These are phyloP conservation scores for Ischnus inquisitorius DNA, from an alignment of 2,888 invertebrate genomes.

Conservation along the genomic window DNA sequence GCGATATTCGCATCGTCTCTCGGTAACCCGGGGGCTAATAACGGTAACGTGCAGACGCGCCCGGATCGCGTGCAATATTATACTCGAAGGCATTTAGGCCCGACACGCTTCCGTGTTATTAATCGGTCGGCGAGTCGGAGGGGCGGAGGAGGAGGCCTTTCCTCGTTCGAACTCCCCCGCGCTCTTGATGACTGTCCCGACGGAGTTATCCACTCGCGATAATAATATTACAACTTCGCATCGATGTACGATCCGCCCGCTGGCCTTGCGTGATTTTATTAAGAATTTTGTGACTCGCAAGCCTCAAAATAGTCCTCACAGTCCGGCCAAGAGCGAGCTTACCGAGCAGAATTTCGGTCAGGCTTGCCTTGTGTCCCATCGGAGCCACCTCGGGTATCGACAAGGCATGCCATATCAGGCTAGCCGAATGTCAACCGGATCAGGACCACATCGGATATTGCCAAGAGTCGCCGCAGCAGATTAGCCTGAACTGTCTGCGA, in stretches of 20 bases:
- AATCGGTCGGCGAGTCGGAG: constrained; percentile 38
- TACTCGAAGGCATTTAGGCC: constrained; percentile 57
- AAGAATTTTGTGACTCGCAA: constrained; percentile 54
- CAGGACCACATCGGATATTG: too few species aligned
- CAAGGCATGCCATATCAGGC: too few species aligned
- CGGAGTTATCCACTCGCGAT: constrained; percentile 47
- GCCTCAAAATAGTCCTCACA: too few species aligned
- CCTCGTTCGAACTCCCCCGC: constrained; percentile 18
- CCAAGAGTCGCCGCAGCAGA: too few species aligned
- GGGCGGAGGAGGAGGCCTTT: background rate
- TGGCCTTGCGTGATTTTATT: constrained; percentile 56
- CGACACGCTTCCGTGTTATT: constrained; percentile 62
- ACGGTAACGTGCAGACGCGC: constrained; percentile 49
- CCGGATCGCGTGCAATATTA: constrained; percentile 62
- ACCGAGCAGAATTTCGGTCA: too few species aligned
- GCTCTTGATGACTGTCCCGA: constrained; percentile 12
- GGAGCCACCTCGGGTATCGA: too few species aligned
- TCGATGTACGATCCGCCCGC: background rate
- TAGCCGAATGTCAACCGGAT: too few species aligned
- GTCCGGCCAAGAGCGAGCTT: too few species aligned
- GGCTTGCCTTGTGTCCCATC: too few species aligned
- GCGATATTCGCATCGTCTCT: constrained; percentile 24
- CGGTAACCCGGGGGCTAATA: constrained; percentile 38
- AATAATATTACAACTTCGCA: constrained; percentile 55
- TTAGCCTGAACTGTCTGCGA: too few species aligned